Percentiles rank a stretch among this genome's conserved stretches.
These are phyloP conservation scores for Hydrochoerus hydrochaeris DNA, from an alignment of 2,113 vertebrate species.

Conservation along the genomic window DNA sequence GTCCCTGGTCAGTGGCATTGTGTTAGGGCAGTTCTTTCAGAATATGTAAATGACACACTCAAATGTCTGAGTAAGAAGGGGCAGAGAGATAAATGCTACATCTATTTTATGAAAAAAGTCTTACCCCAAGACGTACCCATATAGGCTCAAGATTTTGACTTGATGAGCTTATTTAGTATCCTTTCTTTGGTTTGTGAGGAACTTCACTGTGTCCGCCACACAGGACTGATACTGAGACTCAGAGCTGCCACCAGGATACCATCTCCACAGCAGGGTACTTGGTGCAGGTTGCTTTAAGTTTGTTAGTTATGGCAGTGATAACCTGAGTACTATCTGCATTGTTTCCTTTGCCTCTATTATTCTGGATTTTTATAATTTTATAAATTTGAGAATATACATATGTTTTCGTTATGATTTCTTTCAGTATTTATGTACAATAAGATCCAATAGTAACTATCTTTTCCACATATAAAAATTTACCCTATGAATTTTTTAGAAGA, in stretches of 20 bases:
- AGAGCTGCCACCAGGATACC: background rate
- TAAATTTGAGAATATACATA: background rate
- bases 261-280: background rate
- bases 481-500: background rate
- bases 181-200: background rate
- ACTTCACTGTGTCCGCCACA: background rate
- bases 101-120: background rate
- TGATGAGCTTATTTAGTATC: background rate
- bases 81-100: background rate
- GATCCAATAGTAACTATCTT: constrained; percentile 40
- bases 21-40: background rate
- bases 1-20: background rate
- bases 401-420: constrained; percentile 14
- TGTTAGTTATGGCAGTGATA: background rate
- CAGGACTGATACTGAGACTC: background rate
- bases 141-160: background rate
- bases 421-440: background rate
- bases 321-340: background rate
- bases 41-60: background rate
- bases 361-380: background rate
- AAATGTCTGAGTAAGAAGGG: background rate
- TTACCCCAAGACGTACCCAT: background rate
- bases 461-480: constrained; percentile 17
- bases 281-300: background rate
- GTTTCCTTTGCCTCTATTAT: background rate